Conservation (phyloP, 2,113 vertebrate species). For the Semnornis frantzii region DNA sequence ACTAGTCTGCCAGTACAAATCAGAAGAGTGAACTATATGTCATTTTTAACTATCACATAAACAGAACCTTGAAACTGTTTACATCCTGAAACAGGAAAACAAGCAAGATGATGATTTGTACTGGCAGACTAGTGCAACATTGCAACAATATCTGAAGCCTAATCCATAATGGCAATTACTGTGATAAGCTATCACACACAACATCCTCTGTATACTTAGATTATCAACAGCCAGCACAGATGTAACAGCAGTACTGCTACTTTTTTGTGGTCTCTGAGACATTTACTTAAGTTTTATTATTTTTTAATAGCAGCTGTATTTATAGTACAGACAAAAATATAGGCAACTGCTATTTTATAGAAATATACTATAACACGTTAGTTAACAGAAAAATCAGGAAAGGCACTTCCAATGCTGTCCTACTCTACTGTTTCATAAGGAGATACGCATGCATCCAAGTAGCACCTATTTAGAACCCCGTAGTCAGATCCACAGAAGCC, state of each 20-base stretch:
- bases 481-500: not conserved
- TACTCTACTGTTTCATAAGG: not conserved
- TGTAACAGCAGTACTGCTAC: not conserved
- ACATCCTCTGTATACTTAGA: not conserved
- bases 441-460: not conserved
- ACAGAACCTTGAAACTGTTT: not conserved
- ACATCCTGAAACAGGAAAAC: not conserved
- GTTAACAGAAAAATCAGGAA: not conserved
- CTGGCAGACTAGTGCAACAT: not conserved
- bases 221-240: not conserved
- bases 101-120: not conserved
- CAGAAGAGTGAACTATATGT: not conserved
- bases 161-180: not conserved
- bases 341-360: not conserved
- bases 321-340: not conserved
- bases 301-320: not conserved
- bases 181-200: not conserved
- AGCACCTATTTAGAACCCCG: not conserved
- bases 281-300: not conserved
- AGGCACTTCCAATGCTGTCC: not conserved
- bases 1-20: too few species aligned
- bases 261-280: not conserved
- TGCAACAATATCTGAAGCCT: not conserved
- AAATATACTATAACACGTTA: not conserved
- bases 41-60: not conserved